These are phyloP conservation scores for Sitta carolinensis DNA, from an alignment of 2,797 vertebrate genomes.

Conservation along the genomic window DNA sequence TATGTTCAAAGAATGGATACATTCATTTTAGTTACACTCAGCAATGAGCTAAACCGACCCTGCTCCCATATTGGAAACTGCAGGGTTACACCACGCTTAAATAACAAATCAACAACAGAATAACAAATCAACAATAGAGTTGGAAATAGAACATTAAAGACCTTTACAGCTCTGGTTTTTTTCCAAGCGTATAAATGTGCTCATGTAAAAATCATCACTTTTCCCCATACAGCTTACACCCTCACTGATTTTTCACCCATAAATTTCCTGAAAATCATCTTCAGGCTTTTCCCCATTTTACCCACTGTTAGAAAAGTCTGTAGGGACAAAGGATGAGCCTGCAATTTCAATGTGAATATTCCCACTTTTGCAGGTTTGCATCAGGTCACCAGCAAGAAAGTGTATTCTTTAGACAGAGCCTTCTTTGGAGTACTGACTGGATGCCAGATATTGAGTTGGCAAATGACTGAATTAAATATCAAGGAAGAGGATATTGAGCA, in stretches of 20 bases:
- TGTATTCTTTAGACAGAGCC: not conserved
- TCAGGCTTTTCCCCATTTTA: not conserved
- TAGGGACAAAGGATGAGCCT: not conserved
- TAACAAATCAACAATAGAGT: not conserved
- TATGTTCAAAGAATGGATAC: not conserved
- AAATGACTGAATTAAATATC: slow-evolving; percentile 10
- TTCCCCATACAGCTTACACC: accelerated
- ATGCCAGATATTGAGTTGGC: not conserved
- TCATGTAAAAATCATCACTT: not conserved
- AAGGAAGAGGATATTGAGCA: not conserved
- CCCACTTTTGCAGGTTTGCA: not conserved
- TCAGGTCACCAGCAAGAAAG: not conserved
- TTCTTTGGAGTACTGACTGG: not conserved
- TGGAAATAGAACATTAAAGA: not conserved
- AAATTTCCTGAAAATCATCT: not conserved
- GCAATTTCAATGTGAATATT: not conserved
- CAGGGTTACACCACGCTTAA: not conserved
- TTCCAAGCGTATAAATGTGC: not conserved
- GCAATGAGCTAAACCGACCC: not conserved
- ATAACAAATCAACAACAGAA: not conserved
- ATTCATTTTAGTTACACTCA: not conserved
- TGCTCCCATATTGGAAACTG: not conserved
- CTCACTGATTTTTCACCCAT: not conserved
- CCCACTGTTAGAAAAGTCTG: not conserved
- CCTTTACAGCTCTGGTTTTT: not conserved